These are phyloP conservation scores for Brevimyrus niger DNA, from an alignment of 2,113 vertebrate genomes.

Conservation along the genomic window DNA sequence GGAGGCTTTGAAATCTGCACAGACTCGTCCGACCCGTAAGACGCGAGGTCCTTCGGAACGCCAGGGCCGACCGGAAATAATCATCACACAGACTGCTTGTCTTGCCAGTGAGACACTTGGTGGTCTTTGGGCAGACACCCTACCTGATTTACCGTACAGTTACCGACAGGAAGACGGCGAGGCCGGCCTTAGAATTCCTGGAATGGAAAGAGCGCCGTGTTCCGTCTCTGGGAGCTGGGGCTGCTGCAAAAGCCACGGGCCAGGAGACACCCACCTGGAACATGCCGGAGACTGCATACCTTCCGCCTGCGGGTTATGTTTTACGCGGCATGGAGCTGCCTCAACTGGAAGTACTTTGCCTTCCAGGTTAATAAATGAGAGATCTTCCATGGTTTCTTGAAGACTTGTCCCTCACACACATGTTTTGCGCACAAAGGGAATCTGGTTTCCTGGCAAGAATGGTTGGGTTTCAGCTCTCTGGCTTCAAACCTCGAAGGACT, in stretches of 20 bases:
- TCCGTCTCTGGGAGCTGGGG: background rate
- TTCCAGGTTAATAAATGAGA: conserved; percentile 6
- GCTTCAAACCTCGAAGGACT: conserved; percentile 43
- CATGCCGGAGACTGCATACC: conserved; percentile 41
- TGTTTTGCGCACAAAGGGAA: background rate
- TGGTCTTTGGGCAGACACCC: background rate
- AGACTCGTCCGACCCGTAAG: background rate
- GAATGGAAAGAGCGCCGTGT: background rate
- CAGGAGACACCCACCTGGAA: background rate
- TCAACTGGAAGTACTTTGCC: conserved; percentile 21
- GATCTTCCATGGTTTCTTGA: background rate
- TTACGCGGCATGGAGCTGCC: conserved; percentile 7
- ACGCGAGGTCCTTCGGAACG: background rate
- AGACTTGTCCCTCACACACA: background rate
- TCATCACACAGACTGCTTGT: background rate
- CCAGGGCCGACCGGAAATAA: background rate
- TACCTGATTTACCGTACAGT: background rate
- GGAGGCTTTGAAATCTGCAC: background rate
- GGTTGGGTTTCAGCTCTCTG: conserved; percentile 21
- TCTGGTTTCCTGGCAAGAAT: background rate
- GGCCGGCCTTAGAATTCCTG: background rate
- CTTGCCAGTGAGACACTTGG: background rate
- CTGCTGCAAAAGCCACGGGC: background rate
- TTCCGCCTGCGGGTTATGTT: conserved; percentile 17
- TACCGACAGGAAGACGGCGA: background rate